Evolutionary conservation across 1,140 invertebrate genomes (phyloP).

Genomic region (Drosophila erecta): DNA sequence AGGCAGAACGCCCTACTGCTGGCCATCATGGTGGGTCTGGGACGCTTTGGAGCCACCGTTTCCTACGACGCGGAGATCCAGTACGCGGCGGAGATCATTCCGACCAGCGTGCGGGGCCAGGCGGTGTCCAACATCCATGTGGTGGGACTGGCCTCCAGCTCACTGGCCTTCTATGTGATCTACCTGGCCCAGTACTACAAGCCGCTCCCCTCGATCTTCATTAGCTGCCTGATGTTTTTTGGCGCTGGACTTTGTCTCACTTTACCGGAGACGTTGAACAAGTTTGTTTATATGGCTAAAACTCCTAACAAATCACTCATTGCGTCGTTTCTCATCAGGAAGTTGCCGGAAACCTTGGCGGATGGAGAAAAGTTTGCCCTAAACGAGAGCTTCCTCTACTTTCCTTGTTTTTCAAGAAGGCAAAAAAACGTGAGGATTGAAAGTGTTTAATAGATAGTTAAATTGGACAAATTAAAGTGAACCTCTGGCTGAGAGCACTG

Average conservation of each 20-base stretch:
- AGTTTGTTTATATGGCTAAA: conserved; percentile 32
- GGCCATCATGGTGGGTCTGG: conserved; percentile 84
- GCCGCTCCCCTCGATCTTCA: conserved; percentile 86
- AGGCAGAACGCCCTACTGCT: conserved; percentile 60
- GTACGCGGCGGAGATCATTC: conserved; percentile 88
- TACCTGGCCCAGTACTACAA: conserved; percentile 85
- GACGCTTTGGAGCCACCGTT: conserved; percentile 87
- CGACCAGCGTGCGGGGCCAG: conserved; percentile 87
- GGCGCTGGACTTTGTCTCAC: conserved; percentile 86
- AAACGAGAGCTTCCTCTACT: conserved; percentile 75
- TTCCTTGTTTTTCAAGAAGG: conserved; percentile 44
- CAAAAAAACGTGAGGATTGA: neutral
- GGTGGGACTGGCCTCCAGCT: conserved; percentile 85
- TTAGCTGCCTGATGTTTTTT: conserved; percentile 85
- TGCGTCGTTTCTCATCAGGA: conserved; percentile 29
- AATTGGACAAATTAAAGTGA: neutral
- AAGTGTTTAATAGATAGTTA: neutral
- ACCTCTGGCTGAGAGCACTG: neutral
- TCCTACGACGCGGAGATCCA: conserved; percentile 88
- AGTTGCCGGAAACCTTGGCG: conserved; percentile 86
- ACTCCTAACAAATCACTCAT: neutral
- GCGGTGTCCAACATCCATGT: conserved; percentile 86
- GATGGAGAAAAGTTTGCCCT: conserved; percentile 87
- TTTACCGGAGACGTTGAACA: conserved; percentile 87
- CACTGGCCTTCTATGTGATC: conserved; percentile 74